Evolutionary conservation across 2,888 invertebrate species (phyloP), one percentile per base, ranked within the genome.

Genomic region (Trilocha varians): DNA sequence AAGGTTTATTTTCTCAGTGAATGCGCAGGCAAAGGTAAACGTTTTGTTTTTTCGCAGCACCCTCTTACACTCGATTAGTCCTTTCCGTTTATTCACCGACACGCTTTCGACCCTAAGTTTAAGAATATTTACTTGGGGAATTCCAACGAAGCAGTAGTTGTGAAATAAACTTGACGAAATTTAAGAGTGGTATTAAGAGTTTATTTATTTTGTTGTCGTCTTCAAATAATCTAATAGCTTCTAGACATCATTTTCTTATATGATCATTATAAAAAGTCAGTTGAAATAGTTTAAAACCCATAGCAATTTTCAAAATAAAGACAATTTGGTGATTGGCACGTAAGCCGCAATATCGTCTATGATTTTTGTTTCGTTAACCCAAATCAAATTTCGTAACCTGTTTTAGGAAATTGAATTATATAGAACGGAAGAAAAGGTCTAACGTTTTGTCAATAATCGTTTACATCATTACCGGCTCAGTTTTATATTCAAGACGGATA

Each of bases 1-100:
- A 43, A 50, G 57, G 72, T 73, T 69, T 72, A 73, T 78, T 78
- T 77, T 73, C 69, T 53, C 65, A 58, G 54, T 53, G 59, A 65
- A 59, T 65, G 66, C 58, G 47, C 57, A 49, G 49, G 52, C 57
- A 61, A 65, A 62, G 62, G 63, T 49, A 57, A 63, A 56, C 60
- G 67, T 65, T 75, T 70, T 75, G 71, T 75, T 78, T 77, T 70
- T 67, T 55, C 49, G 45, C 49, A 49, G 54, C 55, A 51, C 52
- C 54, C 55, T 59, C 55, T 58, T 63, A 53, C 63, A 63, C 64
- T 63, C 66, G 67, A 75, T 77, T 76, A 71, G 70, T 57, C 59
- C 53, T 61, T 66, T 62, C 56, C 60, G 62, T 65, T 73, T 69
- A 70, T 68, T 65, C 63, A 45, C 43, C 58, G 58, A 61, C 63